A percentile compares a stretch with the other conserved stretches of the same genome.
Conservation (phyloP, 2,797 vertebrate species). For the Chiloscyllium punctatum region DNA sequence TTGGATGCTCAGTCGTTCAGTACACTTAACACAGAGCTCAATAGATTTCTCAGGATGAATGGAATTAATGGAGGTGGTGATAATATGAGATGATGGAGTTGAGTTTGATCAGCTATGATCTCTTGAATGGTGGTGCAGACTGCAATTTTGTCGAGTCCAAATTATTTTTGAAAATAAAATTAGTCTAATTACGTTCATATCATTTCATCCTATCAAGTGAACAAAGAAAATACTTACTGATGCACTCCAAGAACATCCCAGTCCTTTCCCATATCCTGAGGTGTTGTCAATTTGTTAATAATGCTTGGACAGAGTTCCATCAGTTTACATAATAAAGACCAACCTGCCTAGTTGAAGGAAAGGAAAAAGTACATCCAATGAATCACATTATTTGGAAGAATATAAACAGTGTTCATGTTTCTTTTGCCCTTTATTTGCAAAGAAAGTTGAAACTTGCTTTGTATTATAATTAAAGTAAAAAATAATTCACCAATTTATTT, state of each 20-base stretch:
- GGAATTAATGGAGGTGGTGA: background rate
- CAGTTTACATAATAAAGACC: slow-evolving; percentile 82
- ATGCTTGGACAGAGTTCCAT: slow-evolving; percentile 79
- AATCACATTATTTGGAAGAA: background rate
- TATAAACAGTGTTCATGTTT: background rate
- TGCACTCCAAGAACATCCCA: slow-evolving; percentile 78
- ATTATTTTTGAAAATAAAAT: background rate
- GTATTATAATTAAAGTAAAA: background rate
- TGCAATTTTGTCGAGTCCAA: background rate
- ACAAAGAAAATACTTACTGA: slow-evolving; percentile 71
- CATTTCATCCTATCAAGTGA: background rate
- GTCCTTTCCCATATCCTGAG: slow-evolving; percentile 63
- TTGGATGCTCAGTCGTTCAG: background rate
- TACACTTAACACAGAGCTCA: background rate
- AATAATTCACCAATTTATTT: background rate
- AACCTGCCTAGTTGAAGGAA: slow-evolving; percentile 65
- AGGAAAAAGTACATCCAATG: background rate
- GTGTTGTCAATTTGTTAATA: slow-evolving; percentile 63
- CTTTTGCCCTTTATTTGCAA: background rate
- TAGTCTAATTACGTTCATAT: background rate
- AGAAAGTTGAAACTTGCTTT: background rate
- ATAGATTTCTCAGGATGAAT: background rate
- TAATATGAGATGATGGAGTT: background rate
- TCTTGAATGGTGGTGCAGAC: background rate
- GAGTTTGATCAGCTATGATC: background rate